Evolutionary conservation across 2,888 invertebrate genomes (phyloP).

Genomic region (Lepidonotus clava): DNA sequence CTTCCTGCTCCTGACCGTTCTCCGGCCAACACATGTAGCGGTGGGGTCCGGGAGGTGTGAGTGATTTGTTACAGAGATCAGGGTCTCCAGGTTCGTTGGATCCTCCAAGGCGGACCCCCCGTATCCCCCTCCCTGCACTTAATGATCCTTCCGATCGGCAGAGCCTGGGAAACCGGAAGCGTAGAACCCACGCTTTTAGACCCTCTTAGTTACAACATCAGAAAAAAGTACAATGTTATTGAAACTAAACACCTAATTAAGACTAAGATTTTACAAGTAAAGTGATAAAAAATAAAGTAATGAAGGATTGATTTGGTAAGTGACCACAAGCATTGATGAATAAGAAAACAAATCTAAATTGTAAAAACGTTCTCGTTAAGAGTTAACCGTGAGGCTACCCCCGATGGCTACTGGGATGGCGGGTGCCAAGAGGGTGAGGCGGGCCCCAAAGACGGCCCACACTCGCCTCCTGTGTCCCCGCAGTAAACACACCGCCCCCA

Average conservation of each 20-base stretch:
- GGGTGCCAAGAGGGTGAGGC: not conserved
- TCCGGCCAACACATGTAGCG: constrained; percentile 39
- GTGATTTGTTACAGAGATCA: constrained; percentile 44
- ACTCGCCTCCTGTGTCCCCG: constrained; percentile 33
- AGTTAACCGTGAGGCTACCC: not conserved
- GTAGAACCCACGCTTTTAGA: not conserved
- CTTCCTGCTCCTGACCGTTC: too few relatives aligned
- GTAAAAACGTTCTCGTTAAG: too few relatives aligned
- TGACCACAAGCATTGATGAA: too few relatives aligned
- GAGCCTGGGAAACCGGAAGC: constrained; percentile 29
- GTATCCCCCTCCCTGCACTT: not conserved
- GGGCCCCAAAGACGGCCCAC: constrained; percentile 40
- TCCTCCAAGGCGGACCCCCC: constrained; percentile 6
- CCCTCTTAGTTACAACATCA: too few relatives aligned
- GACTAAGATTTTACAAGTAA: too few relatives aligned
- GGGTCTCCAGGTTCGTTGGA: not conserved
- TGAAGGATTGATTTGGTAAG: too few relatives aligned
- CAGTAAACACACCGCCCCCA: constrained; percentile 15
- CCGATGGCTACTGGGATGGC: not conserved
- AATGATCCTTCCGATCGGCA: constrained; percentile 19
- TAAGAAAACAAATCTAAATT: too few relatives aligned
- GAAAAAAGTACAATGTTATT: too few relatives aligned
- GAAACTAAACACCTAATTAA: too few relatives aligned
- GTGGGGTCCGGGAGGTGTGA: constrained; percentile 20
- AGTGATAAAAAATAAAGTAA: too few relatives aligned